phyloP scores from a whole-genome alignment of 2,888 invertebrate genomes.

The Diadegma fenestrale region DNA sequence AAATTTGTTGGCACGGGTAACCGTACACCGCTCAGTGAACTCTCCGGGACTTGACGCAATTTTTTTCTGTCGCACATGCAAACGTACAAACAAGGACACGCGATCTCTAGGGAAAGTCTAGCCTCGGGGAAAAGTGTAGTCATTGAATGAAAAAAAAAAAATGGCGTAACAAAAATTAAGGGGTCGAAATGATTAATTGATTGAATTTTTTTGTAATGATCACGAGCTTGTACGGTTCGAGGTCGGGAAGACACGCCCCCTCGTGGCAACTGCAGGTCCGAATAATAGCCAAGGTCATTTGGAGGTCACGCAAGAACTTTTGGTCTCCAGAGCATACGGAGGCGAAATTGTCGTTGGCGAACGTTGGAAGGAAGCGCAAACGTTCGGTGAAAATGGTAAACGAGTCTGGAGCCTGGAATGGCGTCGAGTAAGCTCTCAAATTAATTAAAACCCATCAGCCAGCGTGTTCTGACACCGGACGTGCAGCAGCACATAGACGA shows the following conservation, averaged over 20 bases:
- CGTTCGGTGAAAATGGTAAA: slow-evolving; percentile 20
- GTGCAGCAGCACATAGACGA: slow-evolving; percentile 18
- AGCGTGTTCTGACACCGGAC: neutral
- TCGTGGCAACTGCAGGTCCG: too few relatives aligned
- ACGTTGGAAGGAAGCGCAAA: neutral
- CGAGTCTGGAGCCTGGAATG: slow-evolving; percentile 45
- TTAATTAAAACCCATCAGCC: slow-evolving; percentile 53
- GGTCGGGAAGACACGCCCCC: too few relatives aligned
- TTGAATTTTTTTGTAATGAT: neutral
- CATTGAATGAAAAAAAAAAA: too few relatives aligned
- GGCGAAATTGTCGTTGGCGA: neutral
- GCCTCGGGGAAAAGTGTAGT: neutral
- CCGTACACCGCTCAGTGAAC: slow-evolving; percentile 23
- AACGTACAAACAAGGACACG: neutral
- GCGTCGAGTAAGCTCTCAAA: slow-evolving; percentile 62
- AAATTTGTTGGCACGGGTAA: slow-evolving; percentile 13
- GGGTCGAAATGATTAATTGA: neutral
- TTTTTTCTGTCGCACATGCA: slow-evolving; percentile 19
- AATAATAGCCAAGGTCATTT: too few relatives aligned
- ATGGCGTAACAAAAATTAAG: too few relatives aligned
- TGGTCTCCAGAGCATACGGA: neutral
- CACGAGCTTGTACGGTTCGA: too few relatives aligned
- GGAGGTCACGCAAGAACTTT: neutral
- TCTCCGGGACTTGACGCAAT: slow-evolving; percentile 60
- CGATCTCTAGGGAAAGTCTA: neutral